Percentiles rank a stretch among this genome's conserved stretches.
Conservation (phyloP, 2,113 vertebrate genomes). For the Ploceus nigricollis region DNA sequence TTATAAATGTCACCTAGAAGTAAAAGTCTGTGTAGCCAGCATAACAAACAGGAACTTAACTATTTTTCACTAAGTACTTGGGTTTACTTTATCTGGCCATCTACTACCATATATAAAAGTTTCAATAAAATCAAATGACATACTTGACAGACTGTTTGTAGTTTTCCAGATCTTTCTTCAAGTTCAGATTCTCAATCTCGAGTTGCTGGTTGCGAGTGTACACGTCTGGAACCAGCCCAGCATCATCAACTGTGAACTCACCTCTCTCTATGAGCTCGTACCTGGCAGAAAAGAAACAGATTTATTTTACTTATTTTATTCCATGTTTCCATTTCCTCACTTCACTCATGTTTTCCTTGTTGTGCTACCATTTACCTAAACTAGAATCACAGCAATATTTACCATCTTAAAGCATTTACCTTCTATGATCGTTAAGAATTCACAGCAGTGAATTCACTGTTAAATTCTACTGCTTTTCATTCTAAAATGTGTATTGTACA, state of each 20-base stretch:
- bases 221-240: constrained; percentile 74
- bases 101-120: not conserved
- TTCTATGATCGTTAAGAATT: not conserved
- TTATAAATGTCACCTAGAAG: not conserved
- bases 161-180: constrained; percentile 76
- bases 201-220: constrained; percentile 78
- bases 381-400: not conserved
- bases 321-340: not conserved
- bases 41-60: not conserved
- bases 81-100: not conserved
- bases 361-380: not conserved
- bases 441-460: not conserved
- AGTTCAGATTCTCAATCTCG: constrained; percentile 72
- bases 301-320: not conserved
- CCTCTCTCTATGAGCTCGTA: constrained; percentile 80
- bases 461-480: not conserved
- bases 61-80: not conserved
- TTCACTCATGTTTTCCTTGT: not conserved
- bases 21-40: not conserved
- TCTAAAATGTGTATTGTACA: not conserved
- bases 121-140: not conserved
- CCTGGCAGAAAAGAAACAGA: constrained; percentile 56
- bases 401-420: not conserved
- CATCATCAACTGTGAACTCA: constrained; percentile 25
- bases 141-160: constrained; percentile 74